Conservation (phyloP, 37 sponge, comb jelly and placozoan species). For the Bolinopsis microptera region DNA sequence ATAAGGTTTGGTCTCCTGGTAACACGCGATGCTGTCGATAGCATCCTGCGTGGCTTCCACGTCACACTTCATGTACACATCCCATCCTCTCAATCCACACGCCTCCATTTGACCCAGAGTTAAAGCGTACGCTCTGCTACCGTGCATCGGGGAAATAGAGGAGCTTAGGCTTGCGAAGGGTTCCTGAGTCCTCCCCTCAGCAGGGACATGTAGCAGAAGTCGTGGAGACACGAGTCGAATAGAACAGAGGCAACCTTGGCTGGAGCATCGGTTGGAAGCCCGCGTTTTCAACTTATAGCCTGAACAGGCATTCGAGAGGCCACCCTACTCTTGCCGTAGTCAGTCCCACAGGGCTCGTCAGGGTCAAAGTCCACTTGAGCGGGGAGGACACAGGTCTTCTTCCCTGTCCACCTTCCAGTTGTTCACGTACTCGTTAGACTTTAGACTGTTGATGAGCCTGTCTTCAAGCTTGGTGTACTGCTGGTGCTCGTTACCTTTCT, state of each 20-base stretch:
- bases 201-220: constrained; percentile 28
- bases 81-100: background rate
- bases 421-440: background rate
- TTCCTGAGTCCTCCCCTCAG: constrained; percentile 1
- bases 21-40: background rate
- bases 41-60: background rate
- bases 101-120: background rate
- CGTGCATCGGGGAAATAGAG: background rate
- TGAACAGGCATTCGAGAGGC: too few relatives aligned
- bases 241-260: background rate
- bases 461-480: constrained; percentile 39
- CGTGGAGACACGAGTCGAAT: constrained; percentile 23
- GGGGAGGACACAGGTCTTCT: background rate
- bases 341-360: background rate
- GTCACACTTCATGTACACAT: constrained; percentile 20
- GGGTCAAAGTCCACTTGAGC: background rate
- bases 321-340: background rate
- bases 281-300: background rate
- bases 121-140: background rate
- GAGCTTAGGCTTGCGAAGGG: background rate
- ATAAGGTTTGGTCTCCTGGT: background rate
- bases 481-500: background rate
- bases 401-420: constrained; percentile 54
- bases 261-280: background rate
- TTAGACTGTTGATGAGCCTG: background rate